Conservation (phyloP, 2,797 vertebrate genomes). For the Pempheris klunzingeri region DNA sequence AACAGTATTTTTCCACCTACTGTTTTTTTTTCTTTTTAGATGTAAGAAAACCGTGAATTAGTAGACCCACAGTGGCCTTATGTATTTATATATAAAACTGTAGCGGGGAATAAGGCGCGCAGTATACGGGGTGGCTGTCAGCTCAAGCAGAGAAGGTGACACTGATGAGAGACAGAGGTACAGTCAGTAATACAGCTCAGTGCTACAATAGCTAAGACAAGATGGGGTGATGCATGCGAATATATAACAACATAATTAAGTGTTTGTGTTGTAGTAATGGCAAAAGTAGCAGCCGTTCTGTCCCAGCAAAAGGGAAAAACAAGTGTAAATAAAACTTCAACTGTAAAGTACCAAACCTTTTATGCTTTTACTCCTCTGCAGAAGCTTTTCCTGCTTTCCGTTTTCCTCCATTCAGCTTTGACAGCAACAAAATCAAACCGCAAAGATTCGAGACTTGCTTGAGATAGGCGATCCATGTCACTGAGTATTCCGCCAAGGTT, state of each 20-base stretch:
- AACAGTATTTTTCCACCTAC: constrained; percentile 41
- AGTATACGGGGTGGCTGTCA: constrained; percentile 24
- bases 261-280: constrained; percentile 16
- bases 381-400: constrained; percentile 40
- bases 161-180: constrained; percentile 50
- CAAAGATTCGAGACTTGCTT: constrained; percentile 32
- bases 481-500: not conserved
- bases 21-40: constrained; percentile 23
- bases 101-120: constrained; percentile 5
- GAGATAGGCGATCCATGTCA: constrained; percentile 23
- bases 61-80: constrained; percentile 4
- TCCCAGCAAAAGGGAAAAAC: constrained; percentile 15
- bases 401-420: constrained; percentile 41
- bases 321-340: constrained; percentile 18
- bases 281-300: constrained; percentile 18
- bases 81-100: constrained; percentile 17
- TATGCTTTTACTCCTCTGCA: constrained; percentile 23
- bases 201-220: constrained; percentile 8
- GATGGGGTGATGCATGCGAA: constrained; percentile 8
- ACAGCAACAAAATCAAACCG: constrained; percentile 36
- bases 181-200: constrained; percentile 8
- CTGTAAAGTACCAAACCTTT: constrained; percentile 26
- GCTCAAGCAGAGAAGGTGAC: constrained; percentile 11
- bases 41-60: constrained; percentile 32
- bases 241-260: constrained; percentile 36